Percentiles rank a stretch among this genome's conserved stretches.
These are phyloP conservation scores for Lasioglossum baleicum DNA, from an alignment of 1,140 invertebrate species.

Conservation along the genomic window DNA sequence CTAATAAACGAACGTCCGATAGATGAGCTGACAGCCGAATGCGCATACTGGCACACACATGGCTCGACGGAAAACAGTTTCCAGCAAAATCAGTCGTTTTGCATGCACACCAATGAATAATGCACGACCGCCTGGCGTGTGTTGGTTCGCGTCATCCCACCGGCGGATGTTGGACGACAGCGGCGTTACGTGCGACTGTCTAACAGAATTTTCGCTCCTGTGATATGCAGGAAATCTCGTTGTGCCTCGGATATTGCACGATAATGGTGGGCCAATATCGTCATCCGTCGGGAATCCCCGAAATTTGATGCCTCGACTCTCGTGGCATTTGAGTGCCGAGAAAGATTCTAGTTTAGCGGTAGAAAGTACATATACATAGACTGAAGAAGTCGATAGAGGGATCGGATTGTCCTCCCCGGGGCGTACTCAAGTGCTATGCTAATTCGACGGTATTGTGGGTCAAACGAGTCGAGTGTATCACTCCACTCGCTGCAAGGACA, in stretches of 20 bases:
- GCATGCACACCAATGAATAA: constrained; percentile 18
- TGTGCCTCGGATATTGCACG: not conserved
- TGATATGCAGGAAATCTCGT: not conserved
- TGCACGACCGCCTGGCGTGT: not conserved
- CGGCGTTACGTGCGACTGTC: not conserved
- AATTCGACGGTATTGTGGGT: no score
- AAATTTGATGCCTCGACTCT: not conserved
- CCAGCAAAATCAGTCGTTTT: constrained; percentile 1
- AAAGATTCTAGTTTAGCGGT: no score
- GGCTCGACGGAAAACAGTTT: not conserved
- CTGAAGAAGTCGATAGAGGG: no score
- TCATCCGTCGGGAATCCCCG: not conserved
- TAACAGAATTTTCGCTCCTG: not conserved
- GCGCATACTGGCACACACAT: not conserved
- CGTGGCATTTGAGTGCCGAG: no score
- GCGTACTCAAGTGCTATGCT: no score
- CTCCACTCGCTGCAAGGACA: no score
- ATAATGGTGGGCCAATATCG: not conserved
- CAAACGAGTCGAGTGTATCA: no score
- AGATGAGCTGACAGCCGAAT: not conserved
- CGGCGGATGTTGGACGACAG: no score
- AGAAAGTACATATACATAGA: no score
- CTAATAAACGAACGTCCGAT: not conserved
- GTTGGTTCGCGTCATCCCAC: not conserved
- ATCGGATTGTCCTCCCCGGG: no score